Evolutionary conservation across 2,888 invertebrate species (phyloP), one percentile per base, ranked within the genome.

Genomic region (Hoplodrina ambigua): DNA sequence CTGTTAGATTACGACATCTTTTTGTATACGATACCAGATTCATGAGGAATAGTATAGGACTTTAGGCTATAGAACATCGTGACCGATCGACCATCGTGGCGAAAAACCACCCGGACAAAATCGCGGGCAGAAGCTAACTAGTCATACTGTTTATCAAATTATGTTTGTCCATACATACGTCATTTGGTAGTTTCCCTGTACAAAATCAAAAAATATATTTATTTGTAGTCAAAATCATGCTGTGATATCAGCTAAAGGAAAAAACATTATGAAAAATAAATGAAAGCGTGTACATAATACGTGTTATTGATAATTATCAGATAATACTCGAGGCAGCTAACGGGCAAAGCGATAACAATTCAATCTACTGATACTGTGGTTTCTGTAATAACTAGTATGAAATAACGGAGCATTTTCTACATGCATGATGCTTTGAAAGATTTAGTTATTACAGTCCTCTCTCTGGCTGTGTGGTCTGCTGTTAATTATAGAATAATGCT

Each of bases 221-320:
- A 0, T 33, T n/a, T 4, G 10, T 19, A 37, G 10, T n/a, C 10
- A 50, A 67, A 61, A 73, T 41, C 52, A 53, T 17, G 13, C 44
- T 53, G 30, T 25, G 11, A 46, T 13, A 71, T 46, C 25, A 52
- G 17, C 33, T 49, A 59, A 65, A 56, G 53, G 33, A 53, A 76
- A 54, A 59, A 60, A 70, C 33, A 37, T 30, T 67, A 55, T 62
- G 58, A 69, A 61, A 65, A 63, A 67, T 60, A 72, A 81, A 75
- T 65, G 70, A 61, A 72, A 58, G 58, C 75, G 71, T 61, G 65
- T 64, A 69, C 63, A 69, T 64, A 76, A 76, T 74, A 73, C 67
- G 46, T 67, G 69, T 70, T 85, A 81, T 79, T 84, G 69, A 82
- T 85, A 81, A 76, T 84, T 86, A 86, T 84, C 84, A 80, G 84